Conservation (phyloP, 2,113 vertebrate genomes). For the Dromas ardeola region DNA sequence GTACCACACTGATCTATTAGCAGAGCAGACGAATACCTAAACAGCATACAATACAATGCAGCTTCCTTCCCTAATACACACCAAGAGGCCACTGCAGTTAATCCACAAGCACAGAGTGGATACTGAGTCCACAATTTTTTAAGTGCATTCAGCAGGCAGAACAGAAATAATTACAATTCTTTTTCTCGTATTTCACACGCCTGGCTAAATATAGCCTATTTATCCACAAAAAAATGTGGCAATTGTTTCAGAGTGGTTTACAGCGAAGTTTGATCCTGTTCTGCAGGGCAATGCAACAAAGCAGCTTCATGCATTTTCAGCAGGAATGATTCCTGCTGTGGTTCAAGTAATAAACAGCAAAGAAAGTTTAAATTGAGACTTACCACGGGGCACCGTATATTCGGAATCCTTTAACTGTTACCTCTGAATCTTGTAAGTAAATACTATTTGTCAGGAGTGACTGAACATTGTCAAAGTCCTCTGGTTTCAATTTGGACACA, state of each 20-base stretch:
- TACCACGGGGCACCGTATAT: slow-evolving; percentile 98
- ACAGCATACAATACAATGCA: background rate
- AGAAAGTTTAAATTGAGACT: slow-evolving; percentile 71
- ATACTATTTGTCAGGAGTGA: slow-evolving; percentile 98
- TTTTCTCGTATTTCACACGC: background rate
- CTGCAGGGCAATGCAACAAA: slow-evolving; percentile 1
- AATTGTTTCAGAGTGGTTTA: background rate
- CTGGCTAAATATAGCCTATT: background rate
- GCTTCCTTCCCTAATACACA: background rate
- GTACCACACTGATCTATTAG: background rate
- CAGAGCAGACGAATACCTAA: background rate
- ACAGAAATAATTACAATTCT: background rate
- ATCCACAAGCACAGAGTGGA: background rate
- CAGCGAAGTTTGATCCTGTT: background rate
- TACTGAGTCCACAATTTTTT: background rate
- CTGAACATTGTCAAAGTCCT: slow-evolving; percentile 99
- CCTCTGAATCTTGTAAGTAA: slow-evolving; percentile 98
- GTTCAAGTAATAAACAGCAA: background rate
- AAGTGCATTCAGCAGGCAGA: background rate
- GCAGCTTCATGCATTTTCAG: background rate
- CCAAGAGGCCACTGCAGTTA: background rate
- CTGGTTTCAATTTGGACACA: slow-evolving; percentile 98
- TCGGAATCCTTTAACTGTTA: slow-evolving; percentile 97
- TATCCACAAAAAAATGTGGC: background rate
- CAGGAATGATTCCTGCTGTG: background rate